phyloP scores from a whole-genome alignment of 2,797 vertebrate genomes.

The Trachurus trachurus region DNA sequence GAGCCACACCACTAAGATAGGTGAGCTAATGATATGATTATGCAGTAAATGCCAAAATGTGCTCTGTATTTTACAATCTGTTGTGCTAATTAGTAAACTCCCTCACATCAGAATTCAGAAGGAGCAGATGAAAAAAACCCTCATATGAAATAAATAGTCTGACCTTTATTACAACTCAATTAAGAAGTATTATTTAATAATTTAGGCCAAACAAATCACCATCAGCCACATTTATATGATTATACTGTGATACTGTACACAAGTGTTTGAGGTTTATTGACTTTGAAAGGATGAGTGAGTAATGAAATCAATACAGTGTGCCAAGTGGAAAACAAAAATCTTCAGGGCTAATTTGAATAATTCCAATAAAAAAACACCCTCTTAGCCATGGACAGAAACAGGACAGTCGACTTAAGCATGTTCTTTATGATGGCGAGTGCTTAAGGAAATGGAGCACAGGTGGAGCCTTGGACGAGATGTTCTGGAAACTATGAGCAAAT shows the following conservation, averaged over 20 bases:
- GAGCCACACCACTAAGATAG: too few relatives aligned
- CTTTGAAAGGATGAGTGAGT: constrained; percentile 26
- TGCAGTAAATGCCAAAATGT: not conserved
- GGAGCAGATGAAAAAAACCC: constrained; percentile 3
- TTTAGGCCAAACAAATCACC: constrained; percentile 11
- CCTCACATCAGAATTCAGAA: constrained; percentile 4
- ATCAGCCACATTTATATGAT: constrained; percentile 27
- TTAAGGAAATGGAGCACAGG: not conserved
- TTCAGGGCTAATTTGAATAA: constrained; percentile 12
- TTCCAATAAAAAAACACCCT: constrained; percentile 9
- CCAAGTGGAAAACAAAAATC: constrained; percentile 16
- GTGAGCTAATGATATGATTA: too few relatives aligned
- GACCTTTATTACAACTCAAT: constrained; percentile 39
- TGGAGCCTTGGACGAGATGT: not conserved
- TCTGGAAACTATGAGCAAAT: not conserved
- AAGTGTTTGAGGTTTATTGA: constrained; percentile 26
- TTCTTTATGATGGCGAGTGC: not conserved
- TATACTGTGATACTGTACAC: constrained; percentile 34
- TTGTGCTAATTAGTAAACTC: not conserved
- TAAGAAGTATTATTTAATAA: constrained; percentile 11
- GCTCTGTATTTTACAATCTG: not conserved
- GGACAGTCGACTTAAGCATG: not conserved
- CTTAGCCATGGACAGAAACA: not conserved
- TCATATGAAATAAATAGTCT: constrained; percentile 8
- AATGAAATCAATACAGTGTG: constrained; percentile 40